Base-by-base conservation (phyloP, 2,797 vertebrate species). In the Acanthurus tractus region DNA sequence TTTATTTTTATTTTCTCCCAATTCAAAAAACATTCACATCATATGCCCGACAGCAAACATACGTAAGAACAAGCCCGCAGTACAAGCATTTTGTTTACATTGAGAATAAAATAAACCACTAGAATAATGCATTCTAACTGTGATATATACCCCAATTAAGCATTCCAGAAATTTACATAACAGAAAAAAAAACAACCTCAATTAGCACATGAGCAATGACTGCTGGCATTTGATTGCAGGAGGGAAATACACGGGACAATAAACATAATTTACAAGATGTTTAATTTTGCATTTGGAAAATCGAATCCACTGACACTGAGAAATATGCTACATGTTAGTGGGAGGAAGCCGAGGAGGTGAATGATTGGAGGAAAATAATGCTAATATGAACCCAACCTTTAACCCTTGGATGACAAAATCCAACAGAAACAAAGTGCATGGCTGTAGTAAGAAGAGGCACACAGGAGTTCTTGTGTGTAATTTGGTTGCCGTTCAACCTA, bases 201-300 rank as follows among this genome's bases (percentile, higher is more conserved):
- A 88, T 93, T 92, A 94, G 90, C 76, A 82, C 77, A 85, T 83
- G 83, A 91, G 91, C 81, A 88, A 89, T 88, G 86, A 70, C 84
- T 88, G 78, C 79, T 86, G 82, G 84, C 79, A 78, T 91, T 91
- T 94, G 91, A 93, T 91, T 92, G 86, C 81, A 70, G 71, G 65
- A 71, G 74, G 76, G 58, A 88, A 90, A 89, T 82, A 79, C 79
- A 88, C 34, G 54, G 76, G 83, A 87, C 90, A 92, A 91, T 89
- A 89, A 87, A 93, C 79, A 84, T 88, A 84, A 93, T 93, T 93
- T 89, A 89, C 88, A 86, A 88, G 82, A 87, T 86, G 88, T 94
- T 94, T 92, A 80, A 90, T 94, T 92, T 89, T 77, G 78, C 81
- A 74, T 90, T 91, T 82, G 67, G 78, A 83, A 92, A 93, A 92